These are phyloP conservation scores for Marronus borbonicus DNA, from an alignment of 2,888 invertebrate species.

Conservation along the genomic window DNA sequence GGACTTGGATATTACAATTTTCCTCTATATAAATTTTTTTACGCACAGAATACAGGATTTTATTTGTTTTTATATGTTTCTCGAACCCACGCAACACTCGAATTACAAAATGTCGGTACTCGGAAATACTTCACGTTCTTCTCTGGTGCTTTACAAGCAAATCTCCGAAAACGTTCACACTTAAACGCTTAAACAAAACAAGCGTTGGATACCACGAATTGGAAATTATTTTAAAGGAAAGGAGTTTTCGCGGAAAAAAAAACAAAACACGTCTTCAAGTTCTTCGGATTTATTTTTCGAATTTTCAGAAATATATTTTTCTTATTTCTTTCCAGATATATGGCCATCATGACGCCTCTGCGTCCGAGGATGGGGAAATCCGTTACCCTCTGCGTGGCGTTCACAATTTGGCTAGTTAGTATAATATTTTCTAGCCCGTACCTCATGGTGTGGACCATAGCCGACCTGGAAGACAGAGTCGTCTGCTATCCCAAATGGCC, in stretches of 20 bases:
- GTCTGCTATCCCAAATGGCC: conserved; percentile 90
- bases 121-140: neutral
- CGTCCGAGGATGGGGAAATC: conserved; percentile 90
- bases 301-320: neutral
- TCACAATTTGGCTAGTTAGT: conserved; percentile 88
- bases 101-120: conserved; percentile 6
- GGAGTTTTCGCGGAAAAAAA: too few species aligned
- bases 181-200: too few species aligned
- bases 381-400: conserved; percentile 87
- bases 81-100: neutral
- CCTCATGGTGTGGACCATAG: conserved; percentile 86
- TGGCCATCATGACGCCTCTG: conserved; percentile 95
- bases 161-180: neutral
- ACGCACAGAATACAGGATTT: too few species aligned
- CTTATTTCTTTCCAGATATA: conserved; percentile 79
- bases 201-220: neutral
- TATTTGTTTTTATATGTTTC: too few species aligned
- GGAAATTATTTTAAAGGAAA: too few species aligned
- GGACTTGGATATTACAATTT: too few species aligned
- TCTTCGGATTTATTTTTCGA: neutral
- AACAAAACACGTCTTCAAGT: too few species aligned
- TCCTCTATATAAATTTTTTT: too few species aligned
- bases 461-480: conserved; percentile 74
- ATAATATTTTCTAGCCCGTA: conserved; percentile 87
- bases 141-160: neutral